Conservation (phyloP, 2,888 invertebrate species). For the Gortyna flavago region DNA sequence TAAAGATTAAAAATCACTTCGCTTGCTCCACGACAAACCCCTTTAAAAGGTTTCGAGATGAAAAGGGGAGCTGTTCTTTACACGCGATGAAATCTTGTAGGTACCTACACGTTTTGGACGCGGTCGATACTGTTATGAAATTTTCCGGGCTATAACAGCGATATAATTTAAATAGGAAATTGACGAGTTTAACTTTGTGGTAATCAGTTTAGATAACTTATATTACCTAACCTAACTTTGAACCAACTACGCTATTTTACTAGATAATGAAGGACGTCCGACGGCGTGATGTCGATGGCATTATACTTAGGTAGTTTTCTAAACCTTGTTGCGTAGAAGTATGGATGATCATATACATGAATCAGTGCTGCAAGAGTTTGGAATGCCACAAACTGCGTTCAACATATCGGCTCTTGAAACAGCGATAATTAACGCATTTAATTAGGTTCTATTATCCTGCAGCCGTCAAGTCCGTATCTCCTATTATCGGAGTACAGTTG, state of each 20-base stretch:
- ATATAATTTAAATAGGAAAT: conserved; percentile 23
- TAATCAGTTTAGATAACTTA: conserved; percentile 26
- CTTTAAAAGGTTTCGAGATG: conserved; percentile 74
- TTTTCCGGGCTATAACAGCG: background rate
- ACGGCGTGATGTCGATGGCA: background rate
- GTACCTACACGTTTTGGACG: conserved; percentile 28
- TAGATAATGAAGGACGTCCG: background rate
- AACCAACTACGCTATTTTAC: background rate
- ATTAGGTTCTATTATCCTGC: conserved; percentile 55
- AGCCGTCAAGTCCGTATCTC: conserved; percentile 46
- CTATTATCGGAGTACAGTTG: conserved; percentile 56
- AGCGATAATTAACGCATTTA: conserved; percentile 43
- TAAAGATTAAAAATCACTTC: conserved; percentile 83
- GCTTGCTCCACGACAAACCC: conserved; percentile 72
- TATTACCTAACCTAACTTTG: conserved; percentile 3
- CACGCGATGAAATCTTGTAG: conserved; percentile 39
- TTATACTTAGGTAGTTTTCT: background rate
- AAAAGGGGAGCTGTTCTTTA: conserved; percentile 60
- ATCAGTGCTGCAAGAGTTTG: conserved; percentile 9
- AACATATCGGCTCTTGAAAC: conserved; percentile 36
- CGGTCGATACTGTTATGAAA: conserved; percentile 53
- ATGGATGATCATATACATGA: background rate
- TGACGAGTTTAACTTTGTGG: conserved; percentile 15
- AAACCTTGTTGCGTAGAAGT: conserved; percentile 19
- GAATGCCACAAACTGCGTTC: conserved; percentile 35